Conservation (phyloP, 2,888 invertebrate species). For the Drosophila kanekoi region DNA sequence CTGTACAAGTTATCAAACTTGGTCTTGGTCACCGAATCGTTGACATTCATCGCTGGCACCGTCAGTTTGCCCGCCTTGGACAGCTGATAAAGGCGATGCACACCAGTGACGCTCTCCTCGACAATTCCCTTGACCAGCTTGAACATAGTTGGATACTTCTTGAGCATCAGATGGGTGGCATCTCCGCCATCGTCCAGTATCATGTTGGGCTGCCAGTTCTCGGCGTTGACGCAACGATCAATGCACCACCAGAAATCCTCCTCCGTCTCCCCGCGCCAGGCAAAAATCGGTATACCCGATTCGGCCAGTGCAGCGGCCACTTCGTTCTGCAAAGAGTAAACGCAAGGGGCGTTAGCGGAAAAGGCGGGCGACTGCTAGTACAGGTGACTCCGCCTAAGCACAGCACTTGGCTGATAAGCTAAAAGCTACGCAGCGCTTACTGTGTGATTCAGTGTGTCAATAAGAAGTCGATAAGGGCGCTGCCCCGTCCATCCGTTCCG, state of each 20-base stretch:
- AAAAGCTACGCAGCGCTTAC: slow-evolving; percentile 41
- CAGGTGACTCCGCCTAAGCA: slow-evolving; percentile 39
- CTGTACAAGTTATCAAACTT: slow-evolving; percentile 99
- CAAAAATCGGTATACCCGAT: slow-evolving; percentile 95
- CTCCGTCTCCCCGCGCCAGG: slow-evolving; percentile 98
- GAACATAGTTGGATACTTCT: slow-evolving; percentile 97
- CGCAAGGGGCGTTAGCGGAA: not conserved
- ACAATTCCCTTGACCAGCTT: slow-evolving; percentile 98
- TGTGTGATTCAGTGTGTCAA: slow-evolving; percentile 68
- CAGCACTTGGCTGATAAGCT: slow-evolving; percentile 66
- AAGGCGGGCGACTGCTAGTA: slow-evolving; percentile 7
- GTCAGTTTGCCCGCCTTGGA: slow-evolving; percentile 97
- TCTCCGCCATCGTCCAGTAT: slow-evolving; percentile 99
- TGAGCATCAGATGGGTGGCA: slow-evolving; percentile 97
- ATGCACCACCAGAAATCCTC: slow-evolving; percentile 99
- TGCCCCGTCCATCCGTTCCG: slow-evolving; percentile 16
- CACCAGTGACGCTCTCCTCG: slow-evolving; percentile 99
- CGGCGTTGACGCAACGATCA: slow-evolving; percentile 96
- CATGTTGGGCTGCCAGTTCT: slow-evolving; percentile 99
- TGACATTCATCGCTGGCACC: slow-evolving; percentile 99
- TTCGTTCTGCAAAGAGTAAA: slow-evolving; percentile 90
- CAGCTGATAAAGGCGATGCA: slow-evolving; percentile 97
- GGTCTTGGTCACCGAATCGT: slow-evolving; percentile 98
- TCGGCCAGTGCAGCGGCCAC: slow-evolving; percentile 98
- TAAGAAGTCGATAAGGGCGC: slow-evolving; percentile 50